Conservation (phyloP, 1,140 invertebrate species). For the Drosophila biarmipes region DNA sequence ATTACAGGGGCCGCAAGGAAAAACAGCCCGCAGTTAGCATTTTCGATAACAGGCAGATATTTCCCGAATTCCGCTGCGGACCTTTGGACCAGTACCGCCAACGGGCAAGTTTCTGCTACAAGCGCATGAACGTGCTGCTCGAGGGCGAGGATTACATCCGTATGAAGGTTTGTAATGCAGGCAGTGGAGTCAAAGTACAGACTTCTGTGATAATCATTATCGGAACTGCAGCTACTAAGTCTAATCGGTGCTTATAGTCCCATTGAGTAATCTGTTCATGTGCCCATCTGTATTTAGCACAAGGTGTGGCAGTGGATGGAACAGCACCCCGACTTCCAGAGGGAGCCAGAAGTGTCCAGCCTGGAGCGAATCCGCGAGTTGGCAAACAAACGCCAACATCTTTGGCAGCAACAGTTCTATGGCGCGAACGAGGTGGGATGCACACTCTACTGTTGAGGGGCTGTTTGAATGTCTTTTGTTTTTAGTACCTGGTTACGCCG, state of each 20-base stretch:
- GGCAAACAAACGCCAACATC: slow-evolving; percentile 87
- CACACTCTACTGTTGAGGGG: background rate
- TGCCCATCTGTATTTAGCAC: slow-evolving; percentile 85
- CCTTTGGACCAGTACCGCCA: slow-evolving; percentile 91
- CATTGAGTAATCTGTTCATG: slow-evolving; percentile 31
- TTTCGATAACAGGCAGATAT: slow-evolving; percentile 77
- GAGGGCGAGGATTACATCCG: slow-evolving; percentile 87
- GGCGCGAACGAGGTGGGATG: slow-evolving; percentile 86
- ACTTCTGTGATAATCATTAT: slow-evolving; percentile 38
- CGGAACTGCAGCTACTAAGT: slow-evolving; percentile 1
- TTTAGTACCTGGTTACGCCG: slow-evolving; percentile 85
- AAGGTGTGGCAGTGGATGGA: slow-evolving; percentile 91
- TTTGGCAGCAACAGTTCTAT: slow-evolving; percentile 88
- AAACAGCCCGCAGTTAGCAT: slow-evolving; percentile 48
- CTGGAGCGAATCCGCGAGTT: slow-evolving; percentile 88
- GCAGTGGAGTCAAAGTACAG: slow-evolving; percentile 37
- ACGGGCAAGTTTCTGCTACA: slow-evolving; percentile 93
- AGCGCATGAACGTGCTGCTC: slow-evolving; percentile 90
- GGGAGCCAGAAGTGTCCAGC: slow-evolving; percentile 85
- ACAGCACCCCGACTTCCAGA: slow-evolving; percentile 90
- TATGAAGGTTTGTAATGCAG: slow-evolving; percentile 84
- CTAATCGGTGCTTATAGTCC: slow-evolving; percentile 24
- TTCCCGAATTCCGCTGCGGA: slow-evolving; percentile 88
- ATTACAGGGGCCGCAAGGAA: slow-evolving; percentile 43
- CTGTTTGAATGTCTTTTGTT: slow-evolving; percentile 16